A percentile compares a stretch with the other conserved stretches of the same genome.
Evolutionary conservation across 2,888 invertebrate genomes (phyloP).

Genomic region (Stenichneumon culpator): DNA sequence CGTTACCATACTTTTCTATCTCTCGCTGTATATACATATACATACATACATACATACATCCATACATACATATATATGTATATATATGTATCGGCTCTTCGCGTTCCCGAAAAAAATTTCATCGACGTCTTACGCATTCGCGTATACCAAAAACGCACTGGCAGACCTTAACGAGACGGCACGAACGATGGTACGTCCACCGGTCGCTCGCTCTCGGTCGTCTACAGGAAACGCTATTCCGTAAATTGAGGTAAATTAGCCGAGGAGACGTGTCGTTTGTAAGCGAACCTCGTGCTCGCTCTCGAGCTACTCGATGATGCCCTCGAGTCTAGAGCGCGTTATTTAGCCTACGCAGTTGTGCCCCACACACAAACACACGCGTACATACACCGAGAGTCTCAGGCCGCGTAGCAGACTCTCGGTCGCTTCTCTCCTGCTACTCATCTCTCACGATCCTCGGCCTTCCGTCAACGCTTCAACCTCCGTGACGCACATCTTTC

Average conservation of each 20-base stretch:
- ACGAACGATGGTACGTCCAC: constrained; percentile 41
- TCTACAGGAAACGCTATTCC: constrained; percentile 82
- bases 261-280: constrained; percentile 62
- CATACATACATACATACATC: neutral
- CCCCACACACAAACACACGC: constrained; percentile 58
- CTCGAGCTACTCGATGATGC: constrained; percentile 52
- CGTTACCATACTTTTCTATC: neutral
- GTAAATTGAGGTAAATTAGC: constrained; percentile 82
- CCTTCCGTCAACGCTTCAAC: constrained; percentile 58
- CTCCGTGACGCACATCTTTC: constrained; percentile 74
- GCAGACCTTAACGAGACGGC: constrained; percentile 1
- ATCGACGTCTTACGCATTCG: neutral
- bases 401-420: constrained; percentile 35
- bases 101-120: neutral
- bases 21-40: too few species aligned
- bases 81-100: neutral
- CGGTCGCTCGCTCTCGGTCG: constrained; percentile 31
- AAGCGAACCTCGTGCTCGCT: constrained; percentile 42
- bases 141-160: neutral
- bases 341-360: constrained; percentile 81
- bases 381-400: constrained; percentile 60
- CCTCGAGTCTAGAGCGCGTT: constrained; percentile 68
- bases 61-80: neutral
- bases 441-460: constrained; percentile 43
- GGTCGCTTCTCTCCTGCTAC: constrained; percentile 31